Evolutionary conservation across 2,888 invertebrate genomes (phyloP).

Genomic region (Melanostoma mellinum): DNA sequence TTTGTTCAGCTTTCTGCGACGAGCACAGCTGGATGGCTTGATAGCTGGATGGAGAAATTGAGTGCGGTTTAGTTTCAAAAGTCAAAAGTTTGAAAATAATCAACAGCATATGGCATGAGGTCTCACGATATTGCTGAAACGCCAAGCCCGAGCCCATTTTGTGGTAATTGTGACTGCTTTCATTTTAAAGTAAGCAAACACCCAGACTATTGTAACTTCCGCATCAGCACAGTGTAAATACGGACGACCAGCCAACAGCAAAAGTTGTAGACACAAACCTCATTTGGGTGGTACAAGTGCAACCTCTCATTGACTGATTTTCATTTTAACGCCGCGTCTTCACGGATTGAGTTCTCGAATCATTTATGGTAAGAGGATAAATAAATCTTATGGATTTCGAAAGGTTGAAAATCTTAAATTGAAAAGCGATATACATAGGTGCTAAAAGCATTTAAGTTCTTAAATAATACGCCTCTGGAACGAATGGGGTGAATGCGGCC

Average conservation of each 20-base stretch:
- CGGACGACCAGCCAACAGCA: slow-evolving; percentile 25
- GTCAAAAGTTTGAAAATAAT: slow-evolving; percentile 70
- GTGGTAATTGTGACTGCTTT: slow-evolving; percentile 39
- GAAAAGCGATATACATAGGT: too few species aligned
- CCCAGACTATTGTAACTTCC: slow-evolving; percentile 30
- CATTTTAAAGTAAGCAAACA: slow-evolving; percentile 51
- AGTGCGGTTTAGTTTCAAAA: slow-evolving; percentile 70
- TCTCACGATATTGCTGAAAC: slow-evolving; percentile 8
- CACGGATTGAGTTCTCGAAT: too few species aligned
- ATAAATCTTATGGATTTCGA: too few species aligned
- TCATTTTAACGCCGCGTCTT: too few species aligned
- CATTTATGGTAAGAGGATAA: too few species aligned
- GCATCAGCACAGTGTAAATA: slow-evolving; percentile 22
- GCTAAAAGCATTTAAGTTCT: too few species aligned
- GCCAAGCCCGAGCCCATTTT: slow-evolving; percentile 7
- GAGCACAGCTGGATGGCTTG: slow-evolving; percentile 49
- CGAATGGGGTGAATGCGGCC: background rate
- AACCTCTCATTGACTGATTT: background rate
- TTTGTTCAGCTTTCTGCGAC: slow-evolving; percentile 53
- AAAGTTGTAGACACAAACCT: slow-evolving; percentile 32
- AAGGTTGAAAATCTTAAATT: too few species aligned
- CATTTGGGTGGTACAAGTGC: background rate
- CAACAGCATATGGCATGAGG: slow-evolving; percentile 65
- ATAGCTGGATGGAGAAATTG: slow-evolving; percentile 39
- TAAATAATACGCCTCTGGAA: too few species aligned